phyloP scores from a whole-genome alignment of 2,113 vertebrate species.

The Salvelinus alpinus region DNA sequence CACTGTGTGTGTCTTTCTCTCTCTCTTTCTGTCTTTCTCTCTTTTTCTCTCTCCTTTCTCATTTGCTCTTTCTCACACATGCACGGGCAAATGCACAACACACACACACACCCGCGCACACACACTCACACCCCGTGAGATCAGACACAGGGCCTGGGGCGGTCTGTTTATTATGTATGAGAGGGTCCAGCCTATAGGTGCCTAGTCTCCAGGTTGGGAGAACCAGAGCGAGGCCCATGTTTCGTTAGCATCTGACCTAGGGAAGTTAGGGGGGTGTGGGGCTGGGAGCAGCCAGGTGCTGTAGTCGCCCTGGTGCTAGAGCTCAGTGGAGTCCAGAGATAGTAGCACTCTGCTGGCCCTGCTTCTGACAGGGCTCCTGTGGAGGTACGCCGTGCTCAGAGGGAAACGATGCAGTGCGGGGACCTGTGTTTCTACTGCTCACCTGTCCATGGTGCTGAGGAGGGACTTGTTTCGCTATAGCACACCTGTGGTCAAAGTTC shows the following conservation, averaged over 20 bases:
- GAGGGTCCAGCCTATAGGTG: constrained; percentile 54
- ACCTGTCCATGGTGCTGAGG: constrained; percentile 56
- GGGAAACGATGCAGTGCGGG: constrained; percentile 43
- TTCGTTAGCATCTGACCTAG: constrained; percentile 41
- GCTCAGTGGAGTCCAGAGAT: constrained; percentile 50
- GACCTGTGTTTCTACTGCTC: constrained; percentile 47
- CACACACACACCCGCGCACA: not conserved
- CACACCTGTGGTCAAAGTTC: constrained; percentile 13
- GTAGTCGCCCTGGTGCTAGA: constrained; percentile 38
- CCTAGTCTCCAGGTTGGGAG: constrained; percentile 43
- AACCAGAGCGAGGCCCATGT: constrained; percentile 36
- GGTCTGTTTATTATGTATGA: constrained; percentile 64
- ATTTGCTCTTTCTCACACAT: not conserved
- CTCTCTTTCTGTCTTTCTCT: constrained; percentile 1
- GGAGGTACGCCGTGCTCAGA: constrained; percentile 53
- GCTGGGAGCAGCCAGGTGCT: not conserved
- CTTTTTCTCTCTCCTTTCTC: constrained; percentile 20
- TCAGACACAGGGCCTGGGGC: constrained; percentile 63
- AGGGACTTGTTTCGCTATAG: not conserved
- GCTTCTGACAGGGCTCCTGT: constrained; percentile 49
- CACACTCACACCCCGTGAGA: constrained; percentile 52
- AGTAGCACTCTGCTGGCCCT: constrained; percentile 43
- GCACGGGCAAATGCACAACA: constrained; percentile 8
- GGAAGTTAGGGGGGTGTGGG: constrained; percentile 29
- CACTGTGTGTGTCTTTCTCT: not conserved